Evolutionary conservation across 1,140 invertebrate genomes (phyloP), one percentile per base, ranked within the genome.

Genomic region (Drosophila grimshawi): DNA sequence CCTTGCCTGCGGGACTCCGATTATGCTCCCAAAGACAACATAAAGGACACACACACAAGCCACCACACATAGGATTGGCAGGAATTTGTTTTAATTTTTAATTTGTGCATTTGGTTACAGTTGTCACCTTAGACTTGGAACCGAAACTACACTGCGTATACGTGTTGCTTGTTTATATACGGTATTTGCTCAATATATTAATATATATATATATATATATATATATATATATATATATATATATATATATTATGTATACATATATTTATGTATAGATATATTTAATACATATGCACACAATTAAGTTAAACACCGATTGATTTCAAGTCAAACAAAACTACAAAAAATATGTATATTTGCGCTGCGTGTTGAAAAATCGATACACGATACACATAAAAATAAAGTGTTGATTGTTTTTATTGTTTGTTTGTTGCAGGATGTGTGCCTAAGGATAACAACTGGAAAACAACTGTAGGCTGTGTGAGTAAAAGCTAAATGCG

Each of bases 371-470:
- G 67, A 70, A 70, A 70, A 70, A 70, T 70, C 67, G 60, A 70
- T 70, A 56, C 30, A 48, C 43, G 60, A 70, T 70, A 56, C 30
- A 48, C 43, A 63, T 70, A 39, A 75, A 75, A 70, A 70, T 70
- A 49, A 75, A 70, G 66, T 75, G 71, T 74, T 74, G 59, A 69
- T 63, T 75, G 59, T 70, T 75, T 39, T 32, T 63, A 43, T 53
- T 64, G 51, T 70, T 72, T 62, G 33, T 19, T 61, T 51, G 19
- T 19, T 69, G 66, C 64, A 73, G 69, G 27, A 72, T 67, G 55
- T 67, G 69, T 46, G 57, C 49, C 57, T 55, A 69, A 69, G 52
- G 29, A 69, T 30, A 60, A 45, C 4, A 69, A 48, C 3, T 0
- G 7, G 6, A 43, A 2, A 11, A 19, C 10, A 53, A 53, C 6